Conservation (phyloP, 2,113 vertebrate species). For the Cyanoderma ruficeps region DNA sequence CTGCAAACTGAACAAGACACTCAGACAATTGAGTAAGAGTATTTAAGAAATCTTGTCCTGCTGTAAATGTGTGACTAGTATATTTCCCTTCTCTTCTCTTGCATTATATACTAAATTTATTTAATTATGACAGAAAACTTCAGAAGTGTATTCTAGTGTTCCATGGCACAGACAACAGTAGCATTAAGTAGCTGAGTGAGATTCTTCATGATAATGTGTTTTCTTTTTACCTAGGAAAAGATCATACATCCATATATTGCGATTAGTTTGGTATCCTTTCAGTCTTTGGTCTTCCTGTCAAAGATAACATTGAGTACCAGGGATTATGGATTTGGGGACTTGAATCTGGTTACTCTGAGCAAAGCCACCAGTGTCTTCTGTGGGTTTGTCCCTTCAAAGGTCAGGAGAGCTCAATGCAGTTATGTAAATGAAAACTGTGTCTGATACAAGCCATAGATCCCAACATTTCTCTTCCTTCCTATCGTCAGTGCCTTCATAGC, state of each 20-base stretch:
- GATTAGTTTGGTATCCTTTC: fast-evolving
- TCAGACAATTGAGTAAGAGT: neutral
- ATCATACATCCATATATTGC: fast-evolving
- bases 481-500: neutral
- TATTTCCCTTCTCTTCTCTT: neutral
- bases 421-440: neutral
- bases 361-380: neutral
- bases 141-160: neutral
- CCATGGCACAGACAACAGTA: neutral
- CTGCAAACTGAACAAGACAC: neutral
- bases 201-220: neutral
- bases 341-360: neutral
- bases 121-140: neutral
- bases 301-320: neutral
- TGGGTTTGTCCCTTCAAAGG: neutral
- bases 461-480: neutral
- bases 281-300: neutral
- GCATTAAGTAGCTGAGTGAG: neutral
- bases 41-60: neutral
- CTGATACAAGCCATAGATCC: neutral
- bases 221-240: neutral
- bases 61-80: neutral
- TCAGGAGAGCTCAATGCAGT: neutral
- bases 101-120: neutral
- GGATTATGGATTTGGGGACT: neutral